Conservation (phyloP, 2,797 vertebrate genomes). For the Pyrocephalus nanus region DNA sequence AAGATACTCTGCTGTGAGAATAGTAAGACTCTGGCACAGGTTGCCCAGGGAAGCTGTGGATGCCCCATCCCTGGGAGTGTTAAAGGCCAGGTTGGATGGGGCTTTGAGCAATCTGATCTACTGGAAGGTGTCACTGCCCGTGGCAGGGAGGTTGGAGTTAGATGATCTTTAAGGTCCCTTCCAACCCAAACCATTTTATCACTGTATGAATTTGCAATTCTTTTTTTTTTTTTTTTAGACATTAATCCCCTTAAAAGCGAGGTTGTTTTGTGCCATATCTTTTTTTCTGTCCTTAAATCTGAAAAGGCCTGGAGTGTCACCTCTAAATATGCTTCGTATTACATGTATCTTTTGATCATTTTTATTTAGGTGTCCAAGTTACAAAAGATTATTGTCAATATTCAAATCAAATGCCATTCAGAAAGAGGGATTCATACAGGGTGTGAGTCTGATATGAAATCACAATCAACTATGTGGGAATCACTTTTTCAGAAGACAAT, state of each 20-base stretch:
- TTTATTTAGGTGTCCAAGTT: not conserved
- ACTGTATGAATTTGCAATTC: not conserved
- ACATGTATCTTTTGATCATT: not conserved
- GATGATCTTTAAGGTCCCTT: not conserved
- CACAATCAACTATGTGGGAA: not conserved
- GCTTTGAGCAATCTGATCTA: not conserved
- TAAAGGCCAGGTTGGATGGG: not conserved
- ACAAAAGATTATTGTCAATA: not conserved
- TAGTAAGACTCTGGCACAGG: not conserved
- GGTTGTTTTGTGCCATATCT: not conserved
- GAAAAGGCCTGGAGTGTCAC: not conserved
- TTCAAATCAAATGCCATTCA: not conserved
- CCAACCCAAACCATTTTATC: not conserved
- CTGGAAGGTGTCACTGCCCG: not conserved
- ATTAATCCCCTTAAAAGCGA: not conserved
- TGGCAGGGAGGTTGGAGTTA: not conserved
- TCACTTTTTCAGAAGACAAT: conserved; percentile 17
- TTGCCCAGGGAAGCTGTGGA: not conserved
- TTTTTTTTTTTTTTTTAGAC: not conserved
- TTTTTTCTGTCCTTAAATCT: not conserved
- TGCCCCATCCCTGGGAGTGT: not conserved
- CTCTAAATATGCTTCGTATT: not conserved
- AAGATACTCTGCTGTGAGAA: not conserved
- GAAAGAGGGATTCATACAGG: not conserved
- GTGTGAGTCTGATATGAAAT: not conserved